phyloP scores from a whole-genome alignment of 2,888 invertebrate species.

The Erpobdella octoculata region DNA sequence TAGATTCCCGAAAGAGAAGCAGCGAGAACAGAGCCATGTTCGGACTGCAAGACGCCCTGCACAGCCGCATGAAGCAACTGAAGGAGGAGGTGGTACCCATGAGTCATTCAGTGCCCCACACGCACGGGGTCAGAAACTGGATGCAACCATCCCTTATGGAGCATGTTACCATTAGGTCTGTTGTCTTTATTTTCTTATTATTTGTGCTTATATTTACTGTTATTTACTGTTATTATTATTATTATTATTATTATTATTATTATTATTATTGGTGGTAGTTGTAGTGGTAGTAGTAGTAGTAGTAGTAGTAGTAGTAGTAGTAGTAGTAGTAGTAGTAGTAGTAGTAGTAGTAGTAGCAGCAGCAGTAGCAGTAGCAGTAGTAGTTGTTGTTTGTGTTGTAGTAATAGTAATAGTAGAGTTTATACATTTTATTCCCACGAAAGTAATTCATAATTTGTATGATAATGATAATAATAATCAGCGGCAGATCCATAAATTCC shows the following conservation, averaged over 20 bases:
- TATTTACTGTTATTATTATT: not conserved
- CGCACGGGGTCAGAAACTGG: not conserved
- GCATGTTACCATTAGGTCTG: too few relatives aligned
- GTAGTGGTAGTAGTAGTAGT: not conserved
- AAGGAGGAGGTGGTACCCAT: constrained; percentile 6
- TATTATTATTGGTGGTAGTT: not conserved
- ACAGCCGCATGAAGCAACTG: constrained; percentile 16
- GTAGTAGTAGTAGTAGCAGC: not conserved
- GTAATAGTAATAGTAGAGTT: too few relatives aligned
- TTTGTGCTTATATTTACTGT: not conserved
- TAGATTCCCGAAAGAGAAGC: not conserved
- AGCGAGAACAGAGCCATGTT: not conserved
- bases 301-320: not conserved
- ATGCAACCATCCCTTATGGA: constrained; percentile 1
- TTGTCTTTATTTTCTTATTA: too few relatives aligned
- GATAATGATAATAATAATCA: too few relatives aligned
- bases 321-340: not conserved
- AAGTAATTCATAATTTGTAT: too few relatives aligned
- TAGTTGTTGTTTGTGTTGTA: too few relatives aligned
- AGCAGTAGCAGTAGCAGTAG: too few relatives aligned
- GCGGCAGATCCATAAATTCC: too few relatives aligned
- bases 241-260: not conserved
- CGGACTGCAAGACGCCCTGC: not conserved
- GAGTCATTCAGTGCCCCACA: not conserved
- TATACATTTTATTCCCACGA: too few relatives aligned